Conservation (phyloP, 2,797 vertebrate genomes). For the Hipposideros larvatus region DNA sequence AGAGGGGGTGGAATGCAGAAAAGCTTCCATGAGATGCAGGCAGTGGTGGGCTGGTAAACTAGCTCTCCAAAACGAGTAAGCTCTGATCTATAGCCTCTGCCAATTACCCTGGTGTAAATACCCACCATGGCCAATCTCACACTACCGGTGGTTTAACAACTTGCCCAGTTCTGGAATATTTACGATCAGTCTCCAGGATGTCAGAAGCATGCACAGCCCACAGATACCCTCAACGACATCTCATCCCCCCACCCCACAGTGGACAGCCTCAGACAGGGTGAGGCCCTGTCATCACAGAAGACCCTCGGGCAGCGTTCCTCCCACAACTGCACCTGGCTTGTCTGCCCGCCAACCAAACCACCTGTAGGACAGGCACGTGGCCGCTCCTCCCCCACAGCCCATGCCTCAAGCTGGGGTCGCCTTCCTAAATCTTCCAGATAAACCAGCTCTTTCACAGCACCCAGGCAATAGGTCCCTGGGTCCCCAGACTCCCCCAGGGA, state of each 20-base stretch:
- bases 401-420: neutral
- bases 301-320: accelerated
- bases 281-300: neutral
- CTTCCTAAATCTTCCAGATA: neutral
- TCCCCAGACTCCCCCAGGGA: neutral
- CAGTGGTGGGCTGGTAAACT: accelerated
- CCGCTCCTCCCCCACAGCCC: too few species aligned
- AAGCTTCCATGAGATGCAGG: accelerated
- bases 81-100: neutral
- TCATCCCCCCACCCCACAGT: too few species aligned
- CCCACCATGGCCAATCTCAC: neutral
- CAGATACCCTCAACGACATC: accelerated
- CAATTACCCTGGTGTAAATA: accelerated
- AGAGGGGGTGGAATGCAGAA: accelerated
- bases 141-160: neutral
- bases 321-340: too few species aligned
- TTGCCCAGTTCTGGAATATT: neutral
- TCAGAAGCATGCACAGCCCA: neutral
- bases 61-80: neutral
- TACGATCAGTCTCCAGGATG: accelerated
- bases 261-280: neutral
- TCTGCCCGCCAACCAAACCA: neutral
- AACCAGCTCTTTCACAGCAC: neutral
- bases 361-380: accelerated
- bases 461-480: neutral